Base-by-base conservation (phyloP, 2,113 vertebrate species). In the Eulacestoma nigropectus region DNA sequence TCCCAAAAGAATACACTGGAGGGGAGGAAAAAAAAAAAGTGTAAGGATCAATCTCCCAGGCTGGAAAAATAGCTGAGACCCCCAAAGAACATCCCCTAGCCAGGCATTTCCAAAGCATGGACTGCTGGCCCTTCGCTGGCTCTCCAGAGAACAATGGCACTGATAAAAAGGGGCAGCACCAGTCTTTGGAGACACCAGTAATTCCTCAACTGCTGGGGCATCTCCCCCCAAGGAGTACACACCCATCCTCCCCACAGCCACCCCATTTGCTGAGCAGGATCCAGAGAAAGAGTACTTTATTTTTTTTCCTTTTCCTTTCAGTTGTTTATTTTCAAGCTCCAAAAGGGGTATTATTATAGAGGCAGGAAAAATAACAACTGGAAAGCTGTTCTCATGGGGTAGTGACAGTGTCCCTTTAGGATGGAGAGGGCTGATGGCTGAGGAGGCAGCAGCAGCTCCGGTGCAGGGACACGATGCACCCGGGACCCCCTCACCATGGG, bases 251-350 rank as follows among this genome's bases (percentile, higher is more conserved):
- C 56, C 85, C 69, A 1, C 7, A 2, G 52, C 39, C n/a, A 35
- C 55, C 42, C n/a, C 26, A 33, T 50, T 25, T 56, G 42, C 75
- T 89, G 41, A 62, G 65, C 37, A 84, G 63, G 60, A 90, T 20
- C 41, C 80, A 78, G 35, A 95, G 49, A 70, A 94, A 79, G 62
- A 60, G 21, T 1, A 39, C 8, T 75, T 46, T 16, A 33, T 52
- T n/a, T 10, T 46, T 35, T 67, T n/a, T 7, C 4, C 7, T 86
- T 78, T 83, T 83, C 37, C 72, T 56, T 86, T 91, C 64, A 84
- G 55, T 81, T 78, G 72, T 95, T 93, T 95, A 93, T 93, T 95
- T 95, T 96, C 86, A 96, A 91, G 85, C 84, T 95, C 91, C 56
- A 46, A 64, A 80, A 75, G 53, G 84, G 62, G 35, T 81, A 39